These are phyloP conservation scores for Benthosema pterotum DNA, from an alignment of 2,797 vertebrate genomes.

Conservation along the genomic window DNA sequence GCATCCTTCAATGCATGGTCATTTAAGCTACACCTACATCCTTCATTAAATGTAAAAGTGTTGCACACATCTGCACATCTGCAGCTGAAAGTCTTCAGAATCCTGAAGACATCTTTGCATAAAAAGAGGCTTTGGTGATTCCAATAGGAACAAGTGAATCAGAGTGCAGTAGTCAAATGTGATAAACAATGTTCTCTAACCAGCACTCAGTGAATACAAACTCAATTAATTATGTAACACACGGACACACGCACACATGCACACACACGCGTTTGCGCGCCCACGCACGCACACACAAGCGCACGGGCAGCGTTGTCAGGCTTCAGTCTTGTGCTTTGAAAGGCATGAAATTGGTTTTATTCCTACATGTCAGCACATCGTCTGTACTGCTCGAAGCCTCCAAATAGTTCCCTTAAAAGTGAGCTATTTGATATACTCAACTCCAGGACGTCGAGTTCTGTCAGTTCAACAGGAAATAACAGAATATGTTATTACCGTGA, in stretches of 20 bases:
- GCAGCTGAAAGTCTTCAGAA: not conserved
- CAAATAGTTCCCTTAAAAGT: constrained; percentile 36
- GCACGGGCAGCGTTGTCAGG: constrained; percentile 59
- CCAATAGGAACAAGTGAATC: constrained; percentile 22
- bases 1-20: not conserved
- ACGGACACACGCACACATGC: constrained; percentile 18
- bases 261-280: no score
- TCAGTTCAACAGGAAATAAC: constrained; percentile 41
- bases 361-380: constrained; percentile 65
- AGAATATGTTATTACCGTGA: not conserved
- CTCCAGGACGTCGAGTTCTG: constrained; percentile 27
- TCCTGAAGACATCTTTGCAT: constrained; percentile 8
- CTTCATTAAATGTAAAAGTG: no score
- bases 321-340: constrained; percentile 68
- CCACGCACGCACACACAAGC: no score
- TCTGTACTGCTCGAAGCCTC: constrained; percentile 43
- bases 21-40: not conserved
- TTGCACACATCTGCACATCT: not conserved
- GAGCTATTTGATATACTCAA: constrained; percentile 44
- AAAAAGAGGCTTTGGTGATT: constrained; percentile 24
- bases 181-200: constrained; percentile 65
- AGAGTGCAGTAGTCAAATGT: constrained; percentile 17
- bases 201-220: constrained; percentile 66
- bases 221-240: constrained; percentile 76
- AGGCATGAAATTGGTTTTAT: constrained; percentile 77